These are phyloP conservation scores for Donacobius atricapilla DNA, from an alignment of 2,113 vertebrate species.

Conservation along the genomic window DNA sequence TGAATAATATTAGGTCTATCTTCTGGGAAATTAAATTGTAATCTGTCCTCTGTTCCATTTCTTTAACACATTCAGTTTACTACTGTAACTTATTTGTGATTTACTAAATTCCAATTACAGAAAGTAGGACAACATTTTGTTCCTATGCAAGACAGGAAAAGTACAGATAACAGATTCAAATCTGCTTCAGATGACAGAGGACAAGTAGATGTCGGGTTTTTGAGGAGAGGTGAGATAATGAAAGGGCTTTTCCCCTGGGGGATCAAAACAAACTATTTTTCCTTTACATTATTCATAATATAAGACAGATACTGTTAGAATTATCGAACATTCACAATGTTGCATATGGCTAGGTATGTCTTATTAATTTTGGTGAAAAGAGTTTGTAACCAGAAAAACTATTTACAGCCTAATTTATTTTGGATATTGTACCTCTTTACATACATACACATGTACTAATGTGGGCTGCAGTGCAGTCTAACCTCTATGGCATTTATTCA, in stretches of 20 bases:
- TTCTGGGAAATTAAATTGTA: slow-evolving; percentile 17
- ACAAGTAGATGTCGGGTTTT: slow-evolving; percentile 37
- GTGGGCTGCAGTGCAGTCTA: background rate
- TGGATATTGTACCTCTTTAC: background rate
- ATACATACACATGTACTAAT: background rate
- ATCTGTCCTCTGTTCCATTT: background rate
- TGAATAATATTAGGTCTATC: background rate
- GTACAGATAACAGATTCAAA: slow-evolving; percentile 22
- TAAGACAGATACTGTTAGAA: background rate
- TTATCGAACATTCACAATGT: background rate
- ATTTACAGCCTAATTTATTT: background rate
- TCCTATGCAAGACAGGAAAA: slow-evolving; percentile 52
- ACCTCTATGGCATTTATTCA: background rate
- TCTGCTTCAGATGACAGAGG: slow-evolving; percentile 17
- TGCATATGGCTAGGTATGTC: background rate
- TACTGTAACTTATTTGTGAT: background rate
- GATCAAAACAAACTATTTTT: slow-evolving; percentile 11
- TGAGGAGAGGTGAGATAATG: background rate
- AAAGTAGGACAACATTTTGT: slow-evolving; percentile 53
- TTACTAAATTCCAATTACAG: background rate
- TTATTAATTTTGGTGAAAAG: background rate
- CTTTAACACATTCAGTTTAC: background rate
- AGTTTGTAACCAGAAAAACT: background rate
- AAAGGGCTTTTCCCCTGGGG: slow-evolving; percentile 40
- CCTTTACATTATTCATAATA: background rate